Evolutionary conservation across 1,140 invertebrate genomes (phyloP).

Genomic region (Pteromalus puparum): DNA sequence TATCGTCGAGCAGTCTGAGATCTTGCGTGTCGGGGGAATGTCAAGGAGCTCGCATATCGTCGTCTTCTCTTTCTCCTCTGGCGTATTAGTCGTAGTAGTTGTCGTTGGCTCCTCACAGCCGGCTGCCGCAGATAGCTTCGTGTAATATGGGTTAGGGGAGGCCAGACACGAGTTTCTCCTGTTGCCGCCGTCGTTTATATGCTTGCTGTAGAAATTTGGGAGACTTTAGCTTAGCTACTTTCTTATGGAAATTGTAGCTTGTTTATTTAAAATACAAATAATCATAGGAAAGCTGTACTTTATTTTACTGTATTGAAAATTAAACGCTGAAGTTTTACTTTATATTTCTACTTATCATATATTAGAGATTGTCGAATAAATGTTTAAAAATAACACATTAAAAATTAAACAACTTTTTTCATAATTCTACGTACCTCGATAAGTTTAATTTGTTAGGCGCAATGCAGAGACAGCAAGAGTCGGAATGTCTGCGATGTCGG

Average conservation of each 20-base stretch:
- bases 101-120: slow-evolving; percentile 35
- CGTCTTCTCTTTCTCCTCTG: slow-evolving; percentile 53
- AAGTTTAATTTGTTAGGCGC: slow-evolving; percentile 49
- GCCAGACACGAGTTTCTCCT: slow-evolving; percentile 69
- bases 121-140: slow-evolving; percentile 39
- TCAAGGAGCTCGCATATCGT: slow-evolving; percentile 75
- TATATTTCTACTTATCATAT: too few relatives aligned
- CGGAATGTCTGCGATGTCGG: slow-evolving; percentile 67
- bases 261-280: not conserved
- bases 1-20: slow-evolving; percentile 80
- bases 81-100: not conserved
- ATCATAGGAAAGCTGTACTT: too few relatives aligned
- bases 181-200: slow-evolving; percentile 49
- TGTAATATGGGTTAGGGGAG: slow-evolving; percentile 58
- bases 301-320: too few relatives aligned
- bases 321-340: too few relatives aligned
- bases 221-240: too few relatives aligned
- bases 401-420: not conserved
- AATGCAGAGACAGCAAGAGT: slow-evolving; percentile 66
- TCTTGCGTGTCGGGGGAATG: slow-evolving; percentile 77
- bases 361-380: too few relatives aligned
- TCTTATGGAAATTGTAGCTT: not conserved
- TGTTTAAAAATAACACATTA: too few relatives aligned
- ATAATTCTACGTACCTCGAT: slow-evolving; percentile 10
- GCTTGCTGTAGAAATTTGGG: slow-evolving; percentile 21